Base-by-base conservation (phyloP, 1,140 invertebrate genomes). In the Hyphantria cunea region DNA sequence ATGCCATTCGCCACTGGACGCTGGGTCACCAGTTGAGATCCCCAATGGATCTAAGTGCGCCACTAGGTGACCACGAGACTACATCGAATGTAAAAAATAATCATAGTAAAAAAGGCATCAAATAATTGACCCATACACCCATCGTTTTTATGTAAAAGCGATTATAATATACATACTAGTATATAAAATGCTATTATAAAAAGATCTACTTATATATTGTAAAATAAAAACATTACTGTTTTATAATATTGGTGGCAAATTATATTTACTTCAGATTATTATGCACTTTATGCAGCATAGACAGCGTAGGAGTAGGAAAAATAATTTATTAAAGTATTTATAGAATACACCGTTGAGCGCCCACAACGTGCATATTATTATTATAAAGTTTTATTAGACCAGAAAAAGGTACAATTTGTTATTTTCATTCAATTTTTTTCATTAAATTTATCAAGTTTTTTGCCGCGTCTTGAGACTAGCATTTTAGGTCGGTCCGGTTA, bases 11-110 rank as follows among this genome's bases (percentile, higher is more conserved):
- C 77, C 80, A 73, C 80, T 86, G 62, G 83, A 88, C 31, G 74
- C 70, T 37, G 90, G 83, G 66, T 90, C 89, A 53, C 88, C 83
- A 39, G 82, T 83, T 5, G 83, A 94, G 89, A 97, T 96, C 92
- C 94, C 95, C 85, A 99, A 93, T 69, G 98, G 98, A 93, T 99
- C 98, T 91, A 98, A 92, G 86, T 97, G 95, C 78, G 98, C 96
- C 80, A 97, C 96, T 90, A 98, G 95, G 93, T 99, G 98, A 90
- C 98, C 98, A 87, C 97, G 95, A 74, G 96, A 95, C 97, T 99
- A 93, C 77, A 63, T 50, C 55, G 56, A 60, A 68, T 53, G 63
- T 66, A 64, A 66, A 73, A 68, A 72, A 78, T 62, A 70, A 71
- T 73, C 61, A 41, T 50, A 50, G 52, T 66, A 54, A 61, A 45